Percentiles rank a stretch among this genome's conserved stretches.
These are phyloP conservation scores for Aurelia sp. DNA, from an alignment of 30 jellyfish, hydroid and myxozoan genomes.

Conservation along the genomic window DNA sequence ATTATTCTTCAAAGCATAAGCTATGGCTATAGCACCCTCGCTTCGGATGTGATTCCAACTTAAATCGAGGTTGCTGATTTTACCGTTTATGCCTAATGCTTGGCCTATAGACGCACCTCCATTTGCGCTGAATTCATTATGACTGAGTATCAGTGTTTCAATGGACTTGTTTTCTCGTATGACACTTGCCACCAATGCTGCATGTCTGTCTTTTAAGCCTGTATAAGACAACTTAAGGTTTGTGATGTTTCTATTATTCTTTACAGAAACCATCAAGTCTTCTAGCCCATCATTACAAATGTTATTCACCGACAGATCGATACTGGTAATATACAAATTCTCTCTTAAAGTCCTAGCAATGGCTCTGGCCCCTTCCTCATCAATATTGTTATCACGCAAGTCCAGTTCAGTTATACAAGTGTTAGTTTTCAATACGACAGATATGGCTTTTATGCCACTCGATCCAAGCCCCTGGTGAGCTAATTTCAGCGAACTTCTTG, in stretches of 20 bases:
- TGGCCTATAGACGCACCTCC: constrained; percentile 51
- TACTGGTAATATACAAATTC: constrained; percentile 28
- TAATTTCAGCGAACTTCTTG: constrained; percentile 23
- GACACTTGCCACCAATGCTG: constrained; percentile 31
- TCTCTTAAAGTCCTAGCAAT: constrained; percentile 50
- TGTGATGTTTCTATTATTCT: constrained; percentile 2
- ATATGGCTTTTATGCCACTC: constrained; percentile 52
- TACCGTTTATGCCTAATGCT: constrained; percentile 25
- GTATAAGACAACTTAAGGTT: constrained; percentile 64
- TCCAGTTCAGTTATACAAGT: constrained; percentile 50
- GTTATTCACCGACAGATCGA: constrained; percentile 53
- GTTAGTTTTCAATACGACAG: constrained; percentile 41
- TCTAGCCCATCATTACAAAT: constrained; percentile 51
- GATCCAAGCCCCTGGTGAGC: constrained; percentile 73
- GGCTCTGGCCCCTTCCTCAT: constrained; percentile 36
- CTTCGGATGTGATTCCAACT: constrained; percentile 80
- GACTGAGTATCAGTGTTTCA: constrained; percentile 21
- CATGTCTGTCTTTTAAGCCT: constrained; percentile 70
- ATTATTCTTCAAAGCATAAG: constrained; percentile 25
- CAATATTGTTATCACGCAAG: constrained; percentile 62
- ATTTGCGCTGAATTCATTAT: constrained; percentile 52
- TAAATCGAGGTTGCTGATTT: constrained; percentile 48
- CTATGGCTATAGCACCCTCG: constrained; percentile 73
- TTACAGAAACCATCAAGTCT: constrained; percentile 32
- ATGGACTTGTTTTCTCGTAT: constrained; percentile 26